Evolutionary conservation across 1,140 invertebrate species (phyloP), one percentile per base, ranked within the genome.

Genomic region (Drosophila watanabei): DNA sequence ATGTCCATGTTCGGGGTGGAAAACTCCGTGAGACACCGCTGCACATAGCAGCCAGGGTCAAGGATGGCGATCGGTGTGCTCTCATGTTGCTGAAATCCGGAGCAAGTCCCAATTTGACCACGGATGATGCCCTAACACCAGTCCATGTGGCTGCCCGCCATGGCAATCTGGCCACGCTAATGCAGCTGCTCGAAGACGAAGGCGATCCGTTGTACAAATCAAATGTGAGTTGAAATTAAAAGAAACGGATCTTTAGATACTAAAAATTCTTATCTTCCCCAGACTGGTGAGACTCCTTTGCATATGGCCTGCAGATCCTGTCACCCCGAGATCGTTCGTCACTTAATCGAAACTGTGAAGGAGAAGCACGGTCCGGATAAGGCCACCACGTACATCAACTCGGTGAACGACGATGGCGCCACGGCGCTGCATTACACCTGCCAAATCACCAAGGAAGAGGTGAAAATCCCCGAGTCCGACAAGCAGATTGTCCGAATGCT

Each of bases 61-160:
- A 96, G 62, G 98, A 98, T 86, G 98, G 98, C 52, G 98, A 99
- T 90, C 96, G 98, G 93, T 99, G 98, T 94, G 98, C 98, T 11
- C 95, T 99, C 70, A 99, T 99, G 98, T 94, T 99, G 69, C 94
- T 99, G 5, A 99, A 99, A 94, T 99, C 98, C 14, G 99, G 99
- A 6, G 99, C 99, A 11, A 97, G 98, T 73, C 97, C 99, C 1
- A 99, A 99, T 94, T 95, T 98, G 60, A 95, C 95, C 1, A 98
- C 96, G 10, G 96, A 99, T 93, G 98, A 99, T 93, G 98, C 98
- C 16, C 97, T 98, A 93, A 98, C 98, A 1, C 97, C 98, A 0
- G 96, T 99, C 4, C 98, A 99, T 78, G 97, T 98, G 4, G 97
- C 98, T 0, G 97, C 98, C 0, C 95, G 97, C 63, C 95, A 97